These are phyloP conservation scores for Sarcophaga bullata DNA, from an alignment of 1,140 invertebrate genomes.

Conservation along the genomic window DNA sequence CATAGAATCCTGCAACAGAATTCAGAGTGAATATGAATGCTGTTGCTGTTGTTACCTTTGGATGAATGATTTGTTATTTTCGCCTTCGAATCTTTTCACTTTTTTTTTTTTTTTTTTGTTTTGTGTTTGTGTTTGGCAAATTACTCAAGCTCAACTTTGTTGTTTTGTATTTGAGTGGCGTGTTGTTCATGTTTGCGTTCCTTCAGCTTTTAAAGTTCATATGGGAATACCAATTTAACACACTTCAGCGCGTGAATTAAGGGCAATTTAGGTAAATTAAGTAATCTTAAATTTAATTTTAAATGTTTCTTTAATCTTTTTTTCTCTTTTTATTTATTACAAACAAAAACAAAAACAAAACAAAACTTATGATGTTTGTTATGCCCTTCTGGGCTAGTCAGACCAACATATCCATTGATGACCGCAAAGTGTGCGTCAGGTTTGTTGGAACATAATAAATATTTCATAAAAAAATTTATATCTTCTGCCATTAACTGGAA, in stretches of 20 bases:
- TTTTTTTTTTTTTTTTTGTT: neutral
- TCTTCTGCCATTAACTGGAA: too few relatives aligned
- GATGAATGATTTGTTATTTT: neutral
- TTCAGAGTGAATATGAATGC: too few relatives aligned
- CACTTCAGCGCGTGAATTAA: constrained; percentile 64
- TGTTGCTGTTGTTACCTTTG: constrained; percentile 1
- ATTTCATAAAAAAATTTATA: neutral
- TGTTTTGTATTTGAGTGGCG: neutral
- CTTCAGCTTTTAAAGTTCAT: neutral
- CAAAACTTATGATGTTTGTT: too few relatives aligned
- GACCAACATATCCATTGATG: neutral
- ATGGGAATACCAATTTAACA: constrained; percentile 57
- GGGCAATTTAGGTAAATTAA: constrained; percentile 63
- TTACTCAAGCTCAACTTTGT: neutral
- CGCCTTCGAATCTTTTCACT: neutral
- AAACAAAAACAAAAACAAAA: too few relatives aligned
- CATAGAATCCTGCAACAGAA: too few relatives aligned
- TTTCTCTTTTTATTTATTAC: neutral
- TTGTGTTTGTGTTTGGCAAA: neutral
- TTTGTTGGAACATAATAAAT: neutral
- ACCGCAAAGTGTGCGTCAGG: constrained; percentile 12
- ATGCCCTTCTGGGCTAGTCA: too few relatives aligned
- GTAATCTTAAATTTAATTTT: constrained; percentile 57
- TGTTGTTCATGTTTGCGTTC: neutral
- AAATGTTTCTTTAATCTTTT: constrained; percentile 30